These are phyloP conservation scores for Mesoligia furuncula DNA, from an alignment of 2,888 invertebrate genomes.

Conservation along the genomic window DNA sequence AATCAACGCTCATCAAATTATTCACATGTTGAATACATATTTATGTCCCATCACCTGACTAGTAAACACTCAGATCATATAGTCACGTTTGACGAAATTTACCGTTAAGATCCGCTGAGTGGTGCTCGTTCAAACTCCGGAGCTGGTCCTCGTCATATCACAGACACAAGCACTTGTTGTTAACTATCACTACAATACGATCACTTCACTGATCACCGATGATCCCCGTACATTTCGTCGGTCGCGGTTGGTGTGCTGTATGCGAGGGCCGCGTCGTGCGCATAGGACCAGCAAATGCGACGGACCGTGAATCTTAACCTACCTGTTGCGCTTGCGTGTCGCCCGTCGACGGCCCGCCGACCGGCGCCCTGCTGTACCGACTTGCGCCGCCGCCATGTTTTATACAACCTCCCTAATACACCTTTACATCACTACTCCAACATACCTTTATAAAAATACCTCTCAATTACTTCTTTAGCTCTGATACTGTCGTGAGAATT, in stretches of 20 bases:
- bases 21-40: constrained; percentile 49
- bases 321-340: constrained; percentile 90
- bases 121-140: constrained; percentile 79
- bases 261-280: constrained; percentile 84
- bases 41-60: constrained; percentile 81
- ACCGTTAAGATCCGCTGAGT: constrained; percentile 87
- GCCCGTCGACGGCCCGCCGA: constrained; percentile 74
- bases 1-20: constrained; percentile 44
- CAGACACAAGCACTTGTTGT: constrained; percentile 77
- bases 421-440: background rate
- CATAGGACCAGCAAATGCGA: constrained; percentile 88
- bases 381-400: constrained; percentile 79
- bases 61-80: constrained; percentile 86
- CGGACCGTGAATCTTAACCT: constrained; percentile 89
- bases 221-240: constrained; percentile 84
- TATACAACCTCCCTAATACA: constrained; percentile 72
- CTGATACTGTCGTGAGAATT: background rate
- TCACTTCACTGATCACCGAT: constrained; percentile 86
- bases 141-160: constrained; percentile 82
- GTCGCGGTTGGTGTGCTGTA: constrained; percentile 74
- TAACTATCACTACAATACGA: constrained; percentile 80
- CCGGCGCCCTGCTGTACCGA: constrained; percentile 84
- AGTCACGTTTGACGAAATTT: constrained; percentile 83
- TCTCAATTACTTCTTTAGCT: background rate
- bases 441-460: background rate